Conservation (phyloP, 37 sponge, comb jelly and placozoan species). For the Dysidea cf. avara region DNA sequence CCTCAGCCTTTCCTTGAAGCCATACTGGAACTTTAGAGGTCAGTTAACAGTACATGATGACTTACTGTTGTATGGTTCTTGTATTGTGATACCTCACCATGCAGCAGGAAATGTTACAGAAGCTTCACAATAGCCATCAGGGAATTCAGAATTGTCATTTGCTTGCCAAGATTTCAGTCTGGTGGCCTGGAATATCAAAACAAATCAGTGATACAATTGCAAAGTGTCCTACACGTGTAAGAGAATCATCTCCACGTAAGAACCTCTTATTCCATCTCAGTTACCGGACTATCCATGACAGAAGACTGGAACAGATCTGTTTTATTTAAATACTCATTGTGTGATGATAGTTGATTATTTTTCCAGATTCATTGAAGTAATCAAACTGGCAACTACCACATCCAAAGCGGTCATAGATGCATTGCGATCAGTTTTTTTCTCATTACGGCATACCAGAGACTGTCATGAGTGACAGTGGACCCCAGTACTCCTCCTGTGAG, state of each 20-base stretch:
- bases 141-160: constrained; percentile 3
- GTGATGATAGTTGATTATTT: too few relatives aligned
- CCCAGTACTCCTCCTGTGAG: too few relatives aligned
- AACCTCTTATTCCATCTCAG: constrained; percentile 9
- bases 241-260: neutral
- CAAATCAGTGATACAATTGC: neutral
- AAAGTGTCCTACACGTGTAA: neutral
- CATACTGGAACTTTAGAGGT: constrained; percentile 12
- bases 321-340: neutral
- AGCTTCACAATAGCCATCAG: constrained; percentile 9
- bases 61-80: constrained; percentile 15
- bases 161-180: constrained; percentile 2
- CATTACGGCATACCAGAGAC: constrained; percentile 9
- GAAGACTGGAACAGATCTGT: constrained; percentile 10
- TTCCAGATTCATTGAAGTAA: too few relatives aligned
- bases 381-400: constrained; percentile 11
- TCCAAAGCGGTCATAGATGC: constrained; percentile 15
- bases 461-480: constrained; percentile 8
- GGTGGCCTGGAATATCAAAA: too few relatives aligned
- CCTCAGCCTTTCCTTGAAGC: neutral
- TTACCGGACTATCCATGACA: constrained; percentile 20
- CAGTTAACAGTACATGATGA: neutral
- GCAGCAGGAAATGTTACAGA: too few relatives aligned
- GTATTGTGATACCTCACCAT: too few relatives aligned
- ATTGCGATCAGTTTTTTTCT: constrained; percentile 9